Evolutionary conservation across 2,113 vertebrate genomes (phyloP), one percentile per base, ranked within the genome.

Genomic region (Accipiter cooperii): DNA sequence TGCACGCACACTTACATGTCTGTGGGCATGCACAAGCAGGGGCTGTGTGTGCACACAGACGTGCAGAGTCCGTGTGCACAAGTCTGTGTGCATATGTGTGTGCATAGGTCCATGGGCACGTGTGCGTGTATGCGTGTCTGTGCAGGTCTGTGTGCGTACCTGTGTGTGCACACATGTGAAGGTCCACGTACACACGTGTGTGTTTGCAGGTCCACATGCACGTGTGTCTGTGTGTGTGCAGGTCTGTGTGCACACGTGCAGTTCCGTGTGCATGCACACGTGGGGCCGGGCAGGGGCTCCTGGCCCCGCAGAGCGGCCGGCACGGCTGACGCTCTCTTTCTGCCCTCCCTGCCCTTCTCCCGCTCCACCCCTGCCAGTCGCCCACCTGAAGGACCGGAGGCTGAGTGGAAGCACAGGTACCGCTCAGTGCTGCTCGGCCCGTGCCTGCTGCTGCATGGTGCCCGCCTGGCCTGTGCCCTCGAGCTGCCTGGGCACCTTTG

Each of bases 371-470:
- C 98, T 98, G 98, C 98, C 98, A 99, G 99, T 99, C 93, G 98
- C 99, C 15, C 99, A 99, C 99, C 98, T 99, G 99, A 99, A 99
- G 99, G 99, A 99, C 98, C 99, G 99, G 97, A 99, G 99, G 98
- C 99, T 99, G 99, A 99, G 99, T 98, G 99, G 98, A 98, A 98
- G 99, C 97, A 98, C 99, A 99, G 99, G 99, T 99, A 99, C 97
- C 7, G n/a, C 73, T 90, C 80, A 18, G 85, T 65, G 82, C 95
- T 84, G 81, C 91, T 85, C 7, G 2, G 83, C 70, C 87, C 58
- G 16, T 90, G 82, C 80, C 91, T 28, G 28, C 84, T 34, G 90
- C 97, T 96, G 96, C 93, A 95, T 98, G 96, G 93, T 77, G 96
- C 91, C 93, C 14, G 44, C 69, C 51, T 93, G 87, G 81, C 66